Evolutionary conservation across 2,113 vertebrate species (phyloP).

Genomic region (Gallinago undulata): DNA sequence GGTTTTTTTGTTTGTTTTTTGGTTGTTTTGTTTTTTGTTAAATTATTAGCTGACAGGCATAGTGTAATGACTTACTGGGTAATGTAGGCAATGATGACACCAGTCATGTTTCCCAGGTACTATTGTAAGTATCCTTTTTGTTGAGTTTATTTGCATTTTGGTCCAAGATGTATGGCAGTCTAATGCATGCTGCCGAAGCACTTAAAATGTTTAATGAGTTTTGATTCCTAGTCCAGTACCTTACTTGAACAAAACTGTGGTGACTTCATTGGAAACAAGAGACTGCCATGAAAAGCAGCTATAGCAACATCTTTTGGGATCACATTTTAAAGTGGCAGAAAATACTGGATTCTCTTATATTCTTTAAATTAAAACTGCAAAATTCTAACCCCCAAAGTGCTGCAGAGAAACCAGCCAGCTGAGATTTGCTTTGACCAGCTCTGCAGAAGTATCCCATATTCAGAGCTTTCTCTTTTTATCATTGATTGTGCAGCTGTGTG

Average conservation of each 20-base stretch:
- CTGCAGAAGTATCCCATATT: not conserved
- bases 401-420: not conserved
- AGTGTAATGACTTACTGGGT: not conserved
- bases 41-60: not conserved
- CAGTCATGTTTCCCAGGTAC: not conserved
- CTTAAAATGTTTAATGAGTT: not conserved
- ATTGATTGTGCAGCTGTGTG: not conserved
- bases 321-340: not conserved
- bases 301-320: not conserved
- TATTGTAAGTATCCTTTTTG: not conserved
- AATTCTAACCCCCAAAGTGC: not conserved
- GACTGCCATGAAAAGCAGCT: not conserved
- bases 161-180: not conserved
- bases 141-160: not conserved
- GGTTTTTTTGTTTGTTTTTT: too few species aligned
- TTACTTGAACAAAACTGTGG: not conserved
- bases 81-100: not conserved
- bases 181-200: not conserved
- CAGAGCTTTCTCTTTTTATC: not conserved
- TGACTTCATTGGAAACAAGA: not conserved
- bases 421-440: not conserved
- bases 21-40: too few species aligned
- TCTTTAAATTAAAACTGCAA: not conserved
- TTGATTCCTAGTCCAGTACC: not conserved
- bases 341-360: not conserved